phyloP scores from a whole-genome alignment of 2,888 invertebrate species.

The Drosophila gaucha region DNA sequence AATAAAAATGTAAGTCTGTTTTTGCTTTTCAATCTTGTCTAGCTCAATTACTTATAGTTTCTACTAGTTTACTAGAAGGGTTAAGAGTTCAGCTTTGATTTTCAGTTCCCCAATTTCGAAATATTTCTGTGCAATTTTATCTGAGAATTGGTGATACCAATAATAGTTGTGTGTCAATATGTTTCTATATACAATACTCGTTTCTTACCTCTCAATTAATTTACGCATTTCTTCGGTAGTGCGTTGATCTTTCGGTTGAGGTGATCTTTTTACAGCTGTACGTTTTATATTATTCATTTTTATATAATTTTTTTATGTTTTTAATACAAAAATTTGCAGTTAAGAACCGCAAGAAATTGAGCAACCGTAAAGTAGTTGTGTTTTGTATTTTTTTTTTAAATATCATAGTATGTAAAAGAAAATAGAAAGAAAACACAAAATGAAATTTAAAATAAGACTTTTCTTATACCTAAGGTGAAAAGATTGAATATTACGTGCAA shows the following conservation, averaged over 20 bases:
- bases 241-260: constrained; percentile 94
- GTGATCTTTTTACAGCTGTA: constrained; percentile 87
- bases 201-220: constrained; percentile 96
- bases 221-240: constrained; percentile 98
- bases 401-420: constrained; percentile 47
- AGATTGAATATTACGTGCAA: constrained; percentile 23
- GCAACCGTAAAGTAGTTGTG: constrained; percentile 43
- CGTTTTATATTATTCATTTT: constrained; percentile 22
- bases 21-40: too few relatives aligned
- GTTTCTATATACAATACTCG: constrained; percentile 26
- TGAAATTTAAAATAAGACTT: constrained; percentile 39
- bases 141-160: constrained; percentile 9
- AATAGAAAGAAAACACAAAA: constrained; percentile 50
- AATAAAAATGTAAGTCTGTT: too few relatives aligned
- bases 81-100: neutral
- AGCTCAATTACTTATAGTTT: too few relatives aligned
- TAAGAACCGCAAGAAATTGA: constrained; percentile 53
- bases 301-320: constrained; percentile 31
- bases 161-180: constrained; percentile 6
- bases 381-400: constrained; percentile 32
- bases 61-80: neutral
- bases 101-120: neutral
- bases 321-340: constrained; percentile 47
- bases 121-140: constrained; percentile 44
- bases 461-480: neutral